Conservation (phyloP, 2,888 invertebrate species). For the Microplitis deprimator region DNA sequence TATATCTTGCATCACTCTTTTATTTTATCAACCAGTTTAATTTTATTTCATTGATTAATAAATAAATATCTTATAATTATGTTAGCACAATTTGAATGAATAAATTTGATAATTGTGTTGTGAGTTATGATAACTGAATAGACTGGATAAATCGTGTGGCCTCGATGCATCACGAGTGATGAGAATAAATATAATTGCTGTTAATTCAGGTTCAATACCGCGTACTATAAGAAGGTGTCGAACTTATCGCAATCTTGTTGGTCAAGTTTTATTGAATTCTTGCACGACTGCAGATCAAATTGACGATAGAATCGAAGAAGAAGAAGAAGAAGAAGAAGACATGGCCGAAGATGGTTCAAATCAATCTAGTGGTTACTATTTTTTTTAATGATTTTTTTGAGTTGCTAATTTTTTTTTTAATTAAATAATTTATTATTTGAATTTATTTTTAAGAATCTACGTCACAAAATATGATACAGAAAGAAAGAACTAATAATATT, state of each 20-base stretch:
- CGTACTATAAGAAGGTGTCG: conserved; percentile 46
- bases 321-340: conserved; percentile 51
- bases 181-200: conserved; percentile 48
- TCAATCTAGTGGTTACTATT: conserved; percentile 36
- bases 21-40: not conserved
- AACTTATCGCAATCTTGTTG: conserved; percentile 45
- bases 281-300: conserved; percentile 41
- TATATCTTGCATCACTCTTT: not conserved
- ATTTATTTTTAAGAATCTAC: conserved; percentile 19
- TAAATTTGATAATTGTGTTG: not conserved
- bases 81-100: no score
- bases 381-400: not conserved
- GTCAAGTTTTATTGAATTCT: conserved; percentile 40
- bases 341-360: conserved; percentile 48
- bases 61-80: no score
- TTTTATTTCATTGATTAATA: no score
- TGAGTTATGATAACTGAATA: conserved; percentile 20
- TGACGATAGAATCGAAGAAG: conserved; percentile 47
- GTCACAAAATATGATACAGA: conserved; percentile 40
- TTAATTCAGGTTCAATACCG: conserved; percentile 47
- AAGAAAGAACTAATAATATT: conserved; percentile 38
- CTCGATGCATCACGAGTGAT: conserved; percentile 42
- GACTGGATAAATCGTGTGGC: conserved; percentile 38
- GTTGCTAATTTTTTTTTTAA: not conserved
- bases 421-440: not conserved